phyloP scores from a whole-genome alignment of 2,113 vertebrate species.

The Martes martes region DNA sequence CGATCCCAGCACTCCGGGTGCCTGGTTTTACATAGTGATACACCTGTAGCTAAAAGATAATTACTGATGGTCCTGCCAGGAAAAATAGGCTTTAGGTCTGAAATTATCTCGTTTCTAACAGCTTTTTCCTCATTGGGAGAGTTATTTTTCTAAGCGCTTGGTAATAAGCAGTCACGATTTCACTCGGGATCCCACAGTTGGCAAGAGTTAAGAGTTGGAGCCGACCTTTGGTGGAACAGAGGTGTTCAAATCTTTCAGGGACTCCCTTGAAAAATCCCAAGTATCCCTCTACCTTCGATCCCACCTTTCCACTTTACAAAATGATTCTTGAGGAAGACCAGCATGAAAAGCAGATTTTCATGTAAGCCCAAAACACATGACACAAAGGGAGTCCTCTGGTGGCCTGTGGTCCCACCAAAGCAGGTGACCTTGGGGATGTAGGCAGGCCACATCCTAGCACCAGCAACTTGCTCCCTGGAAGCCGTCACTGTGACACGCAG shows the following conservation, averaged over 20 bases:
- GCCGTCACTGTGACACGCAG: background rate
- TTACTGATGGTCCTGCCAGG: background rate
- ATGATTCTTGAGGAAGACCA: background rate
- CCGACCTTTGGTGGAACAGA: background rate
- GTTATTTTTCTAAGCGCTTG: background rate
- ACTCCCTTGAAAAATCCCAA: background rate
- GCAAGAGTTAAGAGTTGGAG: background rate
- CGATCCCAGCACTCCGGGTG: background rate
- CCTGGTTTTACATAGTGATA: background rate
- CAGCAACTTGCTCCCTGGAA: background rate
- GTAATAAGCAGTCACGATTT: background rate
- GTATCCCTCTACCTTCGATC: background rate
- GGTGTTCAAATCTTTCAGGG: background rate
- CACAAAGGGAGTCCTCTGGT: background rate
- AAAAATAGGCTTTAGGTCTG: background rate
- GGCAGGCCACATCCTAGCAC: background rate
- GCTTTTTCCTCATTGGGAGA: background rate
- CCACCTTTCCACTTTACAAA: background rate
- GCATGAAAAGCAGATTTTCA: background rate
- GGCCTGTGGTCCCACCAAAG: background rate
- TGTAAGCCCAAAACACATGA: background rate
- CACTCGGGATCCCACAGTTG: background rate
- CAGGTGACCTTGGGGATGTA: accelerated
- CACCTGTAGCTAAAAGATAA: background rate
- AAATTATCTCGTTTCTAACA: background rate